Conservation (phyloP, 2,113 vertebrate genomes). For the Caranx ignobilis region DNA sequence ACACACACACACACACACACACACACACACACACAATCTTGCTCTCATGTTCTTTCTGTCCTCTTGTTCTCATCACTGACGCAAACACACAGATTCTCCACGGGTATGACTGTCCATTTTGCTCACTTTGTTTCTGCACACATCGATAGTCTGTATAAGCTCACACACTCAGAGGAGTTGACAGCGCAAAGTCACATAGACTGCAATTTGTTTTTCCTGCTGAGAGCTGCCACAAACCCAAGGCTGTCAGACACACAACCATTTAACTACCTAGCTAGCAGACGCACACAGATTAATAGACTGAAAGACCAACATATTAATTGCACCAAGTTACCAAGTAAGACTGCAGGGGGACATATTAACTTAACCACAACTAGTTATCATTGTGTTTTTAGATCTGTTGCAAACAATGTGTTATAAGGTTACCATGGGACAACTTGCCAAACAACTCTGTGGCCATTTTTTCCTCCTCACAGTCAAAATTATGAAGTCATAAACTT, state of each 20-base stretch:
- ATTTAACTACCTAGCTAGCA: background rate
- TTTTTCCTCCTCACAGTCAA: no score
- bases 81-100: conserved; percentile 32
- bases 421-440: no score
- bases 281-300: background rate
- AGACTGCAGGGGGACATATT: no score
- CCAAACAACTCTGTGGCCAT: no score
- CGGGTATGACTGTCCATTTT: conserved; percentile 51
- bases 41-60: conserved; percentile 38
- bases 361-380: background rate
- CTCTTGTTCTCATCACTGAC: conserved; percentile 41
- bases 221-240: conserved; percentile 17
- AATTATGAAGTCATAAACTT: no score
- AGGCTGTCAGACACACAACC: conserved; percentile 8
- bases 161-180: conserved; percentile 5
- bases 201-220: conserved; percentile 42
- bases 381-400: background rate
- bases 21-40: conserved; percentile 15
- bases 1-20: background rate
- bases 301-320: background rate
- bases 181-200: conserved; percentile 40
- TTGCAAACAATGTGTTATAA: no score
- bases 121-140: conserved; percentile 9
- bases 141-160: conserved; percentile 8
- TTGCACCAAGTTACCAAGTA: no score